Base-by-base conservation (phyloP, 2,113 vertebrate genomes). In the Scomber scombrus region DNA sequence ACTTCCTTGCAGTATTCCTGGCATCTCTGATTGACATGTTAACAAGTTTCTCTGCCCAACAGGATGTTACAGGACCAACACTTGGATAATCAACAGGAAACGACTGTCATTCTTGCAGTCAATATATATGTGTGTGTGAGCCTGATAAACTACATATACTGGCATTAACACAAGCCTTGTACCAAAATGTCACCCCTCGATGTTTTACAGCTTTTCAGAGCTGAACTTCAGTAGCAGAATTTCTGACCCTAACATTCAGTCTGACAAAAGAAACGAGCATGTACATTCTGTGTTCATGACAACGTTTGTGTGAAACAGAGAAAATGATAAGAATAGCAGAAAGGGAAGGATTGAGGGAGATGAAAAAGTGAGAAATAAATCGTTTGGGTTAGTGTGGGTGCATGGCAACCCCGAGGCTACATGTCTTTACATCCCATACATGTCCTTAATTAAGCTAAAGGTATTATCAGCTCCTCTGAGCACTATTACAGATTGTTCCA, bases 371-470 rank as follows among this genome's bases (percentile, higher is more conserved):
- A 77, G 75, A 83, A 91, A 91, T 82, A 82, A 88, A 89, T 88
- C 88, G 79, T 89, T 88, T 86, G 80, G 78, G 81, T 82, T 83
- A 87, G 85, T 88, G 90, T 89, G 93, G 91, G 92, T 87, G 84
- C 87, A 83, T 75, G 68, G 82, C 68, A 86, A 84, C 88, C 93
- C 87, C 84, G 76, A 60, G 91, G 92, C 90, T 91, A 89, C 91
- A 91, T 92, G 93, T 94, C 94, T 93, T 93, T 93, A 94, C 91
- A 93, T 93, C 90, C 89, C 62, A 84, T 93, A 91, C 93, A 94
- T 85, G 93, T 92, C 92, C 94, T 95, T 94, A 95, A 95, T 95
- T 95, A 95, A 94, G 88, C 91, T 93, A 91, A 94, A 92, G 92
- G 91, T 94, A 92, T 93, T 94, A 94, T 94, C 91, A 89, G 80